Conservation (phyloP, 64 coral and sea anemone genomes). For the Catalaphyllia jardinei region DNA sequence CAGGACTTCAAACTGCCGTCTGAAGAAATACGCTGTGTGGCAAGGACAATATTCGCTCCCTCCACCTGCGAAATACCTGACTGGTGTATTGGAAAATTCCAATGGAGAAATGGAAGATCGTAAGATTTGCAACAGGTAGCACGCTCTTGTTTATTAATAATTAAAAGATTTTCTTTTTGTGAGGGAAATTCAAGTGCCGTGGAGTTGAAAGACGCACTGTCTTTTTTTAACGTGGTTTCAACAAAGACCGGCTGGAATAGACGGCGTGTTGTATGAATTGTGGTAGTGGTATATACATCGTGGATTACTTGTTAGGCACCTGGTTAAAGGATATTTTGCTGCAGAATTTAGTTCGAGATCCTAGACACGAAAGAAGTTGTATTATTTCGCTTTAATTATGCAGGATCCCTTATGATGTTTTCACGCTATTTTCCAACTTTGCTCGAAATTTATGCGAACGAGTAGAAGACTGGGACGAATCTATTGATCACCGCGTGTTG, state of each 20-base stretch:
- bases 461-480: not conserved
- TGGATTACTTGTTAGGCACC: too few species aligned
- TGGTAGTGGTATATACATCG: too few species aligned
- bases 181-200: not conserved
- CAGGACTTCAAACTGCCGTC: not conserved
- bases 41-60: conserved; percentile 3
- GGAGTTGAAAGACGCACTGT: not conserved
- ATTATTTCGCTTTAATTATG: too few species aligned
- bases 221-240: not conserved
- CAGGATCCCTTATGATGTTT: too few species aligned
- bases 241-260: not conserved
- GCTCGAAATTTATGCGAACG: not conserved
- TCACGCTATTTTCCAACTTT: too few species aligned
- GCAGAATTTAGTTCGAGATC: too few species aligned
- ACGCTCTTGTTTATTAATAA: conserved; percentile 28
- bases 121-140: not conserved
- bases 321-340: too few species aligned
- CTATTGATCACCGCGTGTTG: not conserved
- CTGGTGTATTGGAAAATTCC: not conserved
- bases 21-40: not conserved
- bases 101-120: not conserved
- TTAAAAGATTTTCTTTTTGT: not conserved
- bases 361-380: too few species aligned
- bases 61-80: conserved; percentile 13
- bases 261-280: not conserved